Evolutionary conservation across 2,888 invertebrate species (phyloP).

Genomic region (Trachelus troglodyta): DNA sequence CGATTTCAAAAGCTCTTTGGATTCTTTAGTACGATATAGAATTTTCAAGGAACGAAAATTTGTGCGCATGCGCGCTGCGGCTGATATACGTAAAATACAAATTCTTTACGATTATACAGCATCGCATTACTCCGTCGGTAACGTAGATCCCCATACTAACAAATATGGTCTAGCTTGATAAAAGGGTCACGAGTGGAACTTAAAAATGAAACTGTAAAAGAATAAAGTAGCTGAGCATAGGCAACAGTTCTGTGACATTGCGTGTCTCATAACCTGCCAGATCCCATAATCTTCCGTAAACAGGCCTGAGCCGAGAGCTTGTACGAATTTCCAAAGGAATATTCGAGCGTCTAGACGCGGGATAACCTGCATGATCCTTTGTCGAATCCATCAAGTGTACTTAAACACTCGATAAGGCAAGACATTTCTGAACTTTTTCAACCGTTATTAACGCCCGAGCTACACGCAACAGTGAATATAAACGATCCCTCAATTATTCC

Average conservation of each 20-base stretch:
- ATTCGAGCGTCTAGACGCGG: background rate
- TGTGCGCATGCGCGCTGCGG: background rate
- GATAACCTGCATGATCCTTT: background rate
- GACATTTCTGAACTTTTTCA: background rate
- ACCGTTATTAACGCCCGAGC: background rate
- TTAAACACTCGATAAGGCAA: background rate
- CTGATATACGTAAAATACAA: background rate
- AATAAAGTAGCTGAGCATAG: background rate
- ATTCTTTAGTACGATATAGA: background rate
- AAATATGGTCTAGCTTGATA: background rate
- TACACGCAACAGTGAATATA: background rate
- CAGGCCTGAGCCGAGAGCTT: background rate
- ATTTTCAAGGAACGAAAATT: background rate
- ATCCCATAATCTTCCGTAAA: slow-evolving; percentile 3
- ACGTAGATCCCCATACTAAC: background rate
- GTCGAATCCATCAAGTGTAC: background rate
- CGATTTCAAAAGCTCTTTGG: background rate
- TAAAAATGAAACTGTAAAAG: background rate
- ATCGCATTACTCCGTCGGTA: background rate
- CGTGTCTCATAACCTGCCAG: background rate
- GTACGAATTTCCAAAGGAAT: background rate
- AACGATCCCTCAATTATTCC: background rate
- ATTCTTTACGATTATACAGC: background rate
- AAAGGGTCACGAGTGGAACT: background rate
- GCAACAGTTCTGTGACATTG: background rate